phyloP scores from a whole-genome alignment of 2,113 vertebrate genomes.

The Dunckerocampus dactyliophorus region DNA sequence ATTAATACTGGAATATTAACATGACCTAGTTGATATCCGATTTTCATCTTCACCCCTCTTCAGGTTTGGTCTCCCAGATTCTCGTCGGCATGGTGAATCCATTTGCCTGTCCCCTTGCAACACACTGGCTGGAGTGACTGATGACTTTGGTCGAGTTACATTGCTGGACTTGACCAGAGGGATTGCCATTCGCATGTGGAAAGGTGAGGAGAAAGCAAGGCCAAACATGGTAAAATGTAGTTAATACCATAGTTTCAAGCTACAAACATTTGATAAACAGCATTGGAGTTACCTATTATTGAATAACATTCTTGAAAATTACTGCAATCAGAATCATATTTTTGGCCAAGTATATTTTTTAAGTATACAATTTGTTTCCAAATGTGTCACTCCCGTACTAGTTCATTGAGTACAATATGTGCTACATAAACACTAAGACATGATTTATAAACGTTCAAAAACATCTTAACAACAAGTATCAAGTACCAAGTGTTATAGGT shows the following conservation, averaged over 20 bases:
- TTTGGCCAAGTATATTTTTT: no score
- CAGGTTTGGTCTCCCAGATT: constrained; percentile 96
- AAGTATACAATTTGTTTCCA: no score
- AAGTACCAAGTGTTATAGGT: no score
- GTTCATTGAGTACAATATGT: no score
- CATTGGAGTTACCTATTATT: no score
- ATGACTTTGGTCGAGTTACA: constrained; percentile 92
- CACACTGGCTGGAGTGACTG: constrained; percentile 91
- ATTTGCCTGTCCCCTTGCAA: constrained; percentile 95
- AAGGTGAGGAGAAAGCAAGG: constrained; percentile 73
- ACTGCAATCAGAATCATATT: no score
- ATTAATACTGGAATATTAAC: not conserved
- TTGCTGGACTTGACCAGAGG: constrained; percentile 88
- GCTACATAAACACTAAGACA: no score
- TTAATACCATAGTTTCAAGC: not conserved
- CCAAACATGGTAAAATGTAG: not conserved
- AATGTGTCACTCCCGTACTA: no score
- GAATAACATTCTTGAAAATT: no score
- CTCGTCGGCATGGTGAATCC: constrained; percentile 89
- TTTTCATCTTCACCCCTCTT: not conserved
- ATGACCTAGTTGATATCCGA: not conserved
- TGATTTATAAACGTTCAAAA: no score
- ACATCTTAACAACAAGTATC: no score
- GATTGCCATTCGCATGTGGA: constrained; percentile 95
- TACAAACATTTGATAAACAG: no score